phyloP scores from a whole-genome alignment of 2,797 vertebrate genomes.

The Florisuga fusca region DNA sequence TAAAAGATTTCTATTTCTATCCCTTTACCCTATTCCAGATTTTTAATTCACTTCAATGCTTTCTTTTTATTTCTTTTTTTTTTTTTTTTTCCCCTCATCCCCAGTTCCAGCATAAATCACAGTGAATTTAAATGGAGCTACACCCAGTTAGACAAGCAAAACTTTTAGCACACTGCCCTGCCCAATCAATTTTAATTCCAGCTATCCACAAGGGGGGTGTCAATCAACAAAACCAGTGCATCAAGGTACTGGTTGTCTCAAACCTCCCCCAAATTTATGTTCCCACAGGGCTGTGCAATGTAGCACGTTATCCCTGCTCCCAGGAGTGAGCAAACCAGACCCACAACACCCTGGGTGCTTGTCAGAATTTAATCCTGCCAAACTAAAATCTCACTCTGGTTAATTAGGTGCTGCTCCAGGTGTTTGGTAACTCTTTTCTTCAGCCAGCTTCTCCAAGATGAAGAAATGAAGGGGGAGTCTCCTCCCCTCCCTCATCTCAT shows the following conservation, averaged over 20 bases:
- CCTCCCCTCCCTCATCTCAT: not conserved
- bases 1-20: not conserved
- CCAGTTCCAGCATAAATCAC: not conserved
- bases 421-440: not conserved
- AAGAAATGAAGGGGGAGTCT: not conserved
- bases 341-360: not conserved
- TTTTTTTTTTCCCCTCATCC: no score
- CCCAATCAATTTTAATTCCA: not conserved
- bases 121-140: not conserved
- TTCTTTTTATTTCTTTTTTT: not conserved
- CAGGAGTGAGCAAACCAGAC: not conserved
- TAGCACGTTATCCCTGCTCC: not conserved
- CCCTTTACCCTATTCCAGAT: not conserved
- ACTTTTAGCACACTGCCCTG: not conserved
- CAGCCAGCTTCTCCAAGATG: not conserved
- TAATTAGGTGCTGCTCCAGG: constrained; percentile 50
- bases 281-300: not conserved
- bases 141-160: not conserved
- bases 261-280: not conserved
- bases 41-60: not conserved
- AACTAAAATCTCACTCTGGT: not conserved
- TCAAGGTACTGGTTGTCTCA: not conserved
- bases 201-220: not conserved
- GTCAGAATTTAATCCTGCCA: not conserved
- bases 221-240: not conserved